These are phyloP conservation scores for Megastigmus dorsalis DNA, from an alignment of 2,888 invertebrate genomes.

Conservation along the genomic window DNA sequence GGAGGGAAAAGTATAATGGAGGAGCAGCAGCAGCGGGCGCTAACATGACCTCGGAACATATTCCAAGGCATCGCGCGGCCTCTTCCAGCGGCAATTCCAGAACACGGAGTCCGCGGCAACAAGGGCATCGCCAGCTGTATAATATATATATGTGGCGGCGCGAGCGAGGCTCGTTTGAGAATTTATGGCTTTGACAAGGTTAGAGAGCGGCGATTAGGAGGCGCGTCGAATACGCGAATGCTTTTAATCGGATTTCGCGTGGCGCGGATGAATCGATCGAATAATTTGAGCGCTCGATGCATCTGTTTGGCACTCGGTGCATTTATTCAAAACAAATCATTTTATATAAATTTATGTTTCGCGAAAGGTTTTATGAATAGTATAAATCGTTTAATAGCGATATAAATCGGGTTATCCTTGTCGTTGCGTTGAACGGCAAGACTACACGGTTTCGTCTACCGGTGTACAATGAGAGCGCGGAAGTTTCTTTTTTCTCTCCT, in stretches of 20 bases:
- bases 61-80: constrained; percentile 34
- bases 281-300: no score
- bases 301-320: no score
- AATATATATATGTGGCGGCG: neutral
- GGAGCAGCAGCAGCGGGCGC: constrained; percentile 29
- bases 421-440: neutral
- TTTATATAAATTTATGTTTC: neutral
- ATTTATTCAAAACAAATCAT: no score
- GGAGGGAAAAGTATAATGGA: neutral
- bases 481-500: neutral
- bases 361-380: neutral
- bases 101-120: no score
- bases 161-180: neutral
- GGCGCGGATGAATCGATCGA: constrained; percentile 28
- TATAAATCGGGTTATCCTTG: no score
- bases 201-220: constrained; percentile 5
- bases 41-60: constrained; percentile 56
- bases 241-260: constrained; percentile 46
- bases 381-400: no score
- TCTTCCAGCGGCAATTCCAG: no score
- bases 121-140: no score
- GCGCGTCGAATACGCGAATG: constrained; percentile 30
- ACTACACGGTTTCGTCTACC: neutral
- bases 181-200: constrained; percentile 37
- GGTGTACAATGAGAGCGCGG: constrained; percentile 22